Evolutionary conservation across 2,797 vertebrate genomes (phyloP), one percentile per base, ranked within the genome.

Genomic region (Gila robusta): DNA sequence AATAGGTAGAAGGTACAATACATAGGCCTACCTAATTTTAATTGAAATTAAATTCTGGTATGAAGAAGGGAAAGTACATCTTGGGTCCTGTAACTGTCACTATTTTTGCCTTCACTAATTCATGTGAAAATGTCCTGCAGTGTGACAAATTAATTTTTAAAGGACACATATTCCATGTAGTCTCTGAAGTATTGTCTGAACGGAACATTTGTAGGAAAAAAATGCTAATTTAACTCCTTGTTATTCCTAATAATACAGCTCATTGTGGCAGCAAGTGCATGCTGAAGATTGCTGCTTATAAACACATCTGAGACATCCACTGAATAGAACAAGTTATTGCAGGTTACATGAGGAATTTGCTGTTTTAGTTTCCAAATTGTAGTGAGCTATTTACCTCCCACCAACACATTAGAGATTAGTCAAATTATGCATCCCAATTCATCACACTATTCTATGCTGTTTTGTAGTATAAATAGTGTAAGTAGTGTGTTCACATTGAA

Each of bases 331-430:
- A 73, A 16, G 35, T 54, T 59, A 62, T 26, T 8, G 37, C 26
- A 59, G 74, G 32, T 35, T 74, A 8, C 11, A 16, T 64, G 37
- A 73, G 39, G 81, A 10, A 49, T 83, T 74, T 74, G 41, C 41
- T 74, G 41, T 83, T 82, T 74, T 49, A 47, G 41, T 83, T 28
- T 83, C 39, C 35, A 37, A n/a, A 74, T 35, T 64, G 17, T 72
- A 70, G 11, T 14, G 23, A 59, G 12, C 41, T 35, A 28, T 82
- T 82, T 35, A 23, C 26, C n/a, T 62, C 70, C n/a, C 35, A 39
- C 39, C 54, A 74, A 62, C 54, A 73, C 23, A 62, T 73, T 44
- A 39, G 4, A 69, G 8, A 37, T 69, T 21, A 69, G 14, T 47
- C 16, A 28, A 19, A 26, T 6, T 28, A 12, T 64, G 59, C n/a